These are phyloP conservation scores for Scaptomyza parva DNA, from an alignment of 2,888 invertebrate genomes.

Conservation along the genomic window DNA sequence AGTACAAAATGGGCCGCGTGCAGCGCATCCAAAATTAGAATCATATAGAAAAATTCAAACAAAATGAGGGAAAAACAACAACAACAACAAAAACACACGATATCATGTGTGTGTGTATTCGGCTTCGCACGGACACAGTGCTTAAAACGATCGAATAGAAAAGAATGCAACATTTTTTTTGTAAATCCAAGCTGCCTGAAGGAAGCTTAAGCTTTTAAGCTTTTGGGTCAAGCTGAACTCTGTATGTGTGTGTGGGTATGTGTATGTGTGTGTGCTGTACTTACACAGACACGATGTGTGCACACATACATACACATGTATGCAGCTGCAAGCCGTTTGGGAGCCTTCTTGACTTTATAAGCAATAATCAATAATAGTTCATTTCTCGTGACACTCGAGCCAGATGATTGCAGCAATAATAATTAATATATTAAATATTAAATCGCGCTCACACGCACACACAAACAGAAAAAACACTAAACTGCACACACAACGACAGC, in stretches of 20 bases:
- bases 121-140: not conserved
- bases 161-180: not conserved
- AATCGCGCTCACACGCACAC: constrained; percentile 11
- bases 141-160: not conserved
- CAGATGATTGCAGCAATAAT: constrained; percentile 34
- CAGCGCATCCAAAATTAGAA: constrained; percentile 45
- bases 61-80: not conserved
- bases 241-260: not conserved
- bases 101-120: not conserved
- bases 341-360: not conserved
- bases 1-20: constrained; percentile 39
- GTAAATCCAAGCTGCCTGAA: not conserved
- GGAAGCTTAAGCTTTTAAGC: not conserved
- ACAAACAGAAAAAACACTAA: constrained; percentile 9
- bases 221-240: not conserved
- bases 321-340: constrained; percentile 13
- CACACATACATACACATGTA: not conserved
- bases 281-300: too few relatives aligned
- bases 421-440: constrained; percentile 23
- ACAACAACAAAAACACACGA: not conserved
- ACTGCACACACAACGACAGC: constrained; percentile 3
- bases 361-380: constrained; percentile 63
- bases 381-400: constrained; percentile 45
- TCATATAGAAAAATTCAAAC: constrained; percentile 7
- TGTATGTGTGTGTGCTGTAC: not conserved